phyloP scores from a whole-genome alignment of 2,888 invertebrate genomes.

The Euzetes globulus region DNA sequence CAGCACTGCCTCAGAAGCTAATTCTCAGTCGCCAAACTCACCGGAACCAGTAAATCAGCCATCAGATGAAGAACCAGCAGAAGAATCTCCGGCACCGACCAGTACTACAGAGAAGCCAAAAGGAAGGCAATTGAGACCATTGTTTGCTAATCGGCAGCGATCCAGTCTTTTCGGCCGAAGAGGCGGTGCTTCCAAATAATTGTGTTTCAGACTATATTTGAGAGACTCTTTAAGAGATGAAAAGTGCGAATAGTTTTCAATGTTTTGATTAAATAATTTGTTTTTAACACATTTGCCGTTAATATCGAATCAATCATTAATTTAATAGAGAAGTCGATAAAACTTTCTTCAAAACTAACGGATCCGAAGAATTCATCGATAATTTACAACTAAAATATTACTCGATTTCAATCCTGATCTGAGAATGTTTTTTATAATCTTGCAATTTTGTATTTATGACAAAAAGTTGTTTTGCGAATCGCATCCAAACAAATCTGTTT shows the following conservation, averaged over 20 bases:
- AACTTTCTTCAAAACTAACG: too few relatives aligned
- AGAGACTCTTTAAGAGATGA: not conserved
- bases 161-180: constrained; percentile 31
- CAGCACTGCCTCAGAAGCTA: not conserved
- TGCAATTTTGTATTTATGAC: too few relatives aligned
- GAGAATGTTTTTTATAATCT: too few relatives aligned
- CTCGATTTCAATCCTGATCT: too few relatives aligned
- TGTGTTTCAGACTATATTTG: not conserved
- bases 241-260: not conserved
- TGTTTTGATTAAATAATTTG: too few relatives aligned
- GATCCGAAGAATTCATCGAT: too few relatives aligned
- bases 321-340: too few relatives aligned
- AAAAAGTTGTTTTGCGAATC: too few relatives aligned
- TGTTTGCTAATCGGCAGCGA: constrained; percentile 29
- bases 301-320: too few relatives aligned
- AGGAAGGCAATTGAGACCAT: constrained; percentile 23
- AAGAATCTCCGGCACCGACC: not conserved
- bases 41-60: not conserved
- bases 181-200: not conserved
- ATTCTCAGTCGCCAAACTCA: not conserved
- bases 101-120: not conserved
- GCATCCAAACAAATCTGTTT: too few relatives aligned
- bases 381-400: too few relatives aligned
- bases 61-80: not conserved
- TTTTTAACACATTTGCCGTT: too few relatives aligned